phyloP scores from a whole-genome alignment of 2,797 vertebrate species.

The Cercopithecus petaurista region DNA sequence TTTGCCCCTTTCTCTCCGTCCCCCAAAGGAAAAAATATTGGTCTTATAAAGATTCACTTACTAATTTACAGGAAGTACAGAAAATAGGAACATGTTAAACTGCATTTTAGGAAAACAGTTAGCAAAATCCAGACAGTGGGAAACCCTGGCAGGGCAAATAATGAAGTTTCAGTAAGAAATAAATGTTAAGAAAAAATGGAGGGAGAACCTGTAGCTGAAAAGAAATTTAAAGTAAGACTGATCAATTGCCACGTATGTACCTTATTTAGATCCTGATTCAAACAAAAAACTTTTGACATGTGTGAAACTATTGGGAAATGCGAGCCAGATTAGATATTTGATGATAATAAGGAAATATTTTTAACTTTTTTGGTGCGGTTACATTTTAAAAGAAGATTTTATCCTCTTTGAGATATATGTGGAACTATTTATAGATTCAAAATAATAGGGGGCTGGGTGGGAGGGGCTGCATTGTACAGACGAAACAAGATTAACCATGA shows the following conservation, averaged over 20 bases:
- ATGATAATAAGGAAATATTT: neutral
- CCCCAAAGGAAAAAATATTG: neutral
- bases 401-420: neutral
- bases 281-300: neutral
- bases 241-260: neutral
- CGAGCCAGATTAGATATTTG: neutral
- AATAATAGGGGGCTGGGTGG: neutral
- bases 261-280: neutral
- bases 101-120: neutral
- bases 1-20: neutral
- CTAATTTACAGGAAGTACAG: neutral
- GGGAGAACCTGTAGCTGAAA: neutral
- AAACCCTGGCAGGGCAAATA: neutral
- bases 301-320: neutral
- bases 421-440: neutral
- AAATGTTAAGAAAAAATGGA: neutral
- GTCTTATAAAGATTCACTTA: neutral
- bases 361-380: neutral
- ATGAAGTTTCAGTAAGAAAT: neutral
- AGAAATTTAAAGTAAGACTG: neutral
- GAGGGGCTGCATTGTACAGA: neutral
- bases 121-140: neutral
- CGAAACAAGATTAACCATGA: neutral
- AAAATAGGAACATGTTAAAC: neutral
- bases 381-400: neutral